Evolutionary conservation across 2,797 vertebrate genomes (phyloP).

Genomic region (Phrynocephalus vlangalii): DNA sequence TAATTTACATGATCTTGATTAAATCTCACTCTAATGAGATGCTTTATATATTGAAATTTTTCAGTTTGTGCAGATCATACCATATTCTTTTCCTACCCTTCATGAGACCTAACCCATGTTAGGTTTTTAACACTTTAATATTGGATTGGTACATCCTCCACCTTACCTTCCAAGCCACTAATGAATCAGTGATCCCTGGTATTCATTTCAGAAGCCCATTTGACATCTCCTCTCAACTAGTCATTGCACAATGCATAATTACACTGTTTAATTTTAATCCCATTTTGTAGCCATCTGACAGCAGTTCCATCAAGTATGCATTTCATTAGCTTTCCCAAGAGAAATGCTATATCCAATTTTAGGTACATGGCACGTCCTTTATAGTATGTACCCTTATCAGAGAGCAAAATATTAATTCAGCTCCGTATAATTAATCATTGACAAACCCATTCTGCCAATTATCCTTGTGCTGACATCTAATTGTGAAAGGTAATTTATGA

Average conservation of each 20-base stretch:
- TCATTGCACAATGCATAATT: slow-evolving; percentile 48
- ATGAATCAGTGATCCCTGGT: slow-evolving; percentile 42
- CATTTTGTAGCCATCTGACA: slow-evolving; percentile 41
- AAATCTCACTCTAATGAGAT: slow-evolving; percentile 56
- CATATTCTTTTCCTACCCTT: slow-evolving; percentile 43
- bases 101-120: slow-evolving; percentile 49
- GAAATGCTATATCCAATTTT: not conserved
- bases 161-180: slow-evolving; percentile 35
- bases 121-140: slow-evolving; percentile 65
- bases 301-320: slow-evolving; percentile 18
- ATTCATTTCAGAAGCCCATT: slow-evolving; percentile 51
- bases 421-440: slow-evolving; percentile 27
- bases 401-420: not conserved
- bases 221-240: slow-evolving; percentile 56
- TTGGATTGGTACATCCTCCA: slow-evolving; percentile 50
- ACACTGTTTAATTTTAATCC: slow-evolving; percentile 45
- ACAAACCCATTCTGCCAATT: slow-evolving; percentile 31
- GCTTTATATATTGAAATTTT: slow-evolving; percentile 62
- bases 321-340: slow-evolving; percentile 43
- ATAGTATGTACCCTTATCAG: slow-evolving; percentile 17
- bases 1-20: slow-evolving; percentile 15
- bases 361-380: slow-evolving; percentile 46
- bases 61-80: slow-evolving; percentile 53
- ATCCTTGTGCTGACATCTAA: slow-evolving; percentile 18
- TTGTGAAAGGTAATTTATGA: slow-evolving; percentile 26